These are phyloP conservation scores for Meteorus sp. DNA, from an alignment of 1,140 invertebrate species.

Conservation along the genomic window DNA sequence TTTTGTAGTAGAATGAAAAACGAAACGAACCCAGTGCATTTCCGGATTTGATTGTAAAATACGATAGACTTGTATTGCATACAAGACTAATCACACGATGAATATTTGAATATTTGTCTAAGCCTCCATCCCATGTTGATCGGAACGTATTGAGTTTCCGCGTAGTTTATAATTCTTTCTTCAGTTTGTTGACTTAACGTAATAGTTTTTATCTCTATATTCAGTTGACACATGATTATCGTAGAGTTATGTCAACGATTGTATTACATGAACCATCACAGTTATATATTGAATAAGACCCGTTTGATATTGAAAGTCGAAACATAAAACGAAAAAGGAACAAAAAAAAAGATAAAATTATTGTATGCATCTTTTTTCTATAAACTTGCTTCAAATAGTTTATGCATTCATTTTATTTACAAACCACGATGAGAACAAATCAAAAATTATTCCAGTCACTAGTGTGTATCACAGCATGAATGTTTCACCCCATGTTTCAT, in stretches of 20 bases:
- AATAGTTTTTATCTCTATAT: neutral
- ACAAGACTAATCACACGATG: no score
- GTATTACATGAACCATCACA: neutral
- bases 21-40: no score
- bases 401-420: neutral
- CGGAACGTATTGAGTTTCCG: no score
- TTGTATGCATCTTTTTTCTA: constrained; percentile 33
- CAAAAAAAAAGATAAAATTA: neutral
- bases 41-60: no score
- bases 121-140: no score
- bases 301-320: neutral
- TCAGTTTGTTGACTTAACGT: no score
- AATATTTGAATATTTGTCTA: no score
- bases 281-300: neutral
- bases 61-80: no score
- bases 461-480: no score
- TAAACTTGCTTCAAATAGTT: constrained; percentile 35
- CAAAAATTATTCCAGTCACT: neutral
- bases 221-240: constrained; percentile 2
- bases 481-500: constrained; percentile 2
- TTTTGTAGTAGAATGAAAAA: no score
- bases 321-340: no score
- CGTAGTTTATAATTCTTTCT: no score
- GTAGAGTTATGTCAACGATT: constrained; percentile 7
- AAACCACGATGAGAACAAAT: neutral